These are phyloP conservation scores for Therioaphis trifolii DNA, from an alignment of 2,888 invertebrate genomes.

Conservation along the genomic window DNA sequence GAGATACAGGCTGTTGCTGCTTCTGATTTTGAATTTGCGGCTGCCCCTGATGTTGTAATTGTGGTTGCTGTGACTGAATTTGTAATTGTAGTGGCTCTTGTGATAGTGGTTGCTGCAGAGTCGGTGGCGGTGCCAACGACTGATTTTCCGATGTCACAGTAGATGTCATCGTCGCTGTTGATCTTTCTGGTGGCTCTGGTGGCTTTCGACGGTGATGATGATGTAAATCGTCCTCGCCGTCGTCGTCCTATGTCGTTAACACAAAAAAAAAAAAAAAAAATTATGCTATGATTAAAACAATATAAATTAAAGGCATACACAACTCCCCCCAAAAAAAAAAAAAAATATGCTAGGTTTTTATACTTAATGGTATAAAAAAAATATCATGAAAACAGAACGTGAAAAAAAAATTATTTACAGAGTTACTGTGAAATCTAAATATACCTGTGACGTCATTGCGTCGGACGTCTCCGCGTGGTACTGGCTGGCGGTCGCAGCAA, in stretches of 20 bases:
- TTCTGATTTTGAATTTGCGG: not conserved
- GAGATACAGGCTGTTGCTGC: conserved; percentile 54
- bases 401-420: too few species aligned
- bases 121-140: not conserved
- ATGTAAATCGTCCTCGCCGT: not conserved
- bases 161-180: not conserved
- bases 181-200: not conserved
- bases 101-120: not conserved
- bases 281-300: too few species aligned
- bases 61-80: not conserved
- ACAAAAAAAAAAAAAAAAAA: not conserved
- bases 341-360: too few species aligned
- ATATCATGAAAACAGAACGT: too few species aligned
- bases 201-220: not conserved
- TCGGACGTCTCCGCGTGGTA: too few species aligned
- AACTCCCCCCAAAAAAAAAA: too few species aligned
- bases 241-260: not conserved
- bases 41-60: not conserved
- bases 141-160: not conserved
- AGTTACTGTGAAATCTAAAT: too few species aligned
- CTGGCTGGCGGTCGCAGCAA: too few species aligned
- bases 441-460: too few species aligned
- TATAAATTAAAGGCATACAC: too few species aligned
- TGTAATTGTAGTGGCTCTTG: not conserved
- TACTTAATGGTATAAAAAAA: too few species aligned